Conservation (phyloP, 1,140 invertebrate genomes). For the Matsumurasca onukii region DNA sequence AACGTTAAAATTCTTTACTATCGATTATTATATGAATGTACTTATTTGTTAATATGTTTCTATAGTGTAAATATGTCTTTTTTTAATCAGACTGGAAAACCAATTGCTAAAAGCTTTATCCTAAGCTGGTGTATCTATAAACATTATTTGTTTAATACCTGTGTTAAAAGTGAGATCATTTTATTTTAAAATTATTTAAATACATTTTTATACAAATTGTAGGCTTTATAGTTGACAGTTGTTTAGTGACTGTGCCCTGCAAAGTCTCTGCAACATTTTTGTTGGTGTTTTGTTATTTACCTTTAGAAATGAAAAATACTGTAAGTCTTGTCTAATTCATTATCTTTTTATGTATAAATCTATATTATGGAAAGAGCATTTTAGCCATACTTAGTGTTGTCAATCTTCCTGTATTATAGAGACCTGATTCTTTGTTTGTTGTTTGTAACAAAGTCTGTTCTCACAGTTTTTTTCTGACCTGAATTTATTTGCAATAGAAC, state of each 20-base stretch:
- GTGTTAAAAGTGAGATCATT: slow-evolving; percentile 20
- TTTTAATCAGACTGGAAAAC: slow-evolving; percentile 21
- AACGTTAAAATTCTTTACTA: slow-evolving; percentile 13
- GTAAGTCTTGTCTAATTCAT: slow-evolving; percentile 29
- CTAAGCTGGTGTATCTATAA: slow-evolving; percentile 25
- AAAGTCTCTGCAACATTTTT: slow-evolving; percentile 19
- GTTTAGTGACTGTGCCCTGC: slow-evolving; percentile 23
- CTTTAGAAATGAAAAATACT: slow-evolving; percentile 27
- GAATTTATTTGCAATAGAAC: slow-evolving; percentile 16
- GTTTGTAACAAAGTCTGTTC: slow-evolving; percentile 26
- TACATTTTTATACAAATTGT: neutral
- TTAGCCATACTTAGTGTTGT: slow-evolving; percentile 32
- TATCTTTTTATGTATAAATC: slow-evolving; percentile 33
- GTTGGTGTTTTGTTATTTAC: slow-evolving; percentile 17
- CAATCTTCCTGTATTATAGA: slow-evolving; percentile 33
- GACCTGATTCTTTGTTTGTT: slow-evolving; percentile 25
- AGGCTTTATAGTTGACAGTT: slow-evolving; percentile 27
- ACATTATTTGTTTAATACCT: slow-evolving; percentile 20
- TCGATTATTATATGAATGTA: slow-evolving; percentile 27
- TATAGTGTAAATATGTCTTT: slow-evolving; percentile 28
- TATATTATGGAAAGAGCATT: slow-evolving; percentile 31
- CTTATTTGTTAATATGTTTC: slow-evolving; percentile 33
- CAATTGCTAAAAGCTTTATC: slow-evolving; percentile 22
- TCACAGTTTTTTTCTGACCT: slow-evolving; percentile 17
- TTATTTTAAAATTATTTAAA: slow-evolving; percentile 22